Evolutionary conservation across 2,888 invertebrate species (phyloP).

Genomic region (Tipula helvola): DNA sequence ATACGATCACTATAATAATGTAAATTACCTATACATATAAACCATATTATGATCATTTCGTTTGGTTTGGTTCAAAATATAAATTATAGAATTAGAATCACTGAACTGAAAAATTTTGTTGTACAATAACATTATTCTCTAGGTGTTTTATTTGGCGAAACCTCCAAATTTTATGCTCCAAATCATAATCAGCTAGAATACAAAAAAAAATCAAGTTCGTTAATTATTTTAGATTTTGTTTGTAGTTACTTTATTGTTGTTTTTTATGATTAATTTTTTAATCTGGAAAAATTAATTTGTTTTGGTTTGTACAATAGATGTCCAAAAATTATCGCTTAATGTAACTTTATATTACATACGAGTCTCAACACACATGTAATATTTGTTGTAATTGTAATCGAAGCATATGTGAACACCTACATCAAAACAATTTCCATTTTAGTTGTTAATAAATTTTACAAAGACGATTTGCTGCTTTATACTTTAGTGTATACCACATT

Average conservation of each 20-base stretch:
- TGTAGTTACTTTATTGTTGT: not conserved
- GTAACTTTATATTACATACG: no score
- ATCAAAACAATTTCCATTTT: not conserved
- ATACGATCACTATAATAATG: not conserved
- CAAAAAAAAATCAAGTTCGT: not conserved
- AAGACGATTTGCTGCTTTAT: not conserved
- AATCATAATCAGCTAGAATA: not conserved
- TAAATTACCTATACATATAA: not conserved
- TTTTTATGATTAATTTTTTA: no score
- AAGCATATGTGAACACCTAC: not conserved
- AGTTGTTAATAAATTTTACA: not conserved
- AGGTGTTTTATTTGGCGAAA: not conserved
- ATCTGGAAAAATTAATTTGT: not conserved
- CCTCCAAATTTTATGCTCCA: not conserved
- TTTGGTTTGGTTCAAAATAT: not conserved
- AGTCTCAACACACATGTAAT: not conserved
- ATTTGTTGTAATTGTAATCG: not conserved
- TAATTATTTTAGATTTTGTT: not conserved
- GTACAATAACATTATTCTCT: not conserved
- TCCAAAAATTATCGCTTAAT: not conserved
- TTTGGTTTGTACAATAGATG: not conserved
- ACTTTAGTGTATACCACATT: not conserved
- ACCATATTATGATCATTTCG: not conserved
- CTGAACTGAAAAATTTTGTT: not conserved
- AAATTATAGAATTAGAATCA: not conserved